Base-by-base conservation (phyloP, 2,113 vertebrate species). In the Eretmochelys imbricata region DNA sequence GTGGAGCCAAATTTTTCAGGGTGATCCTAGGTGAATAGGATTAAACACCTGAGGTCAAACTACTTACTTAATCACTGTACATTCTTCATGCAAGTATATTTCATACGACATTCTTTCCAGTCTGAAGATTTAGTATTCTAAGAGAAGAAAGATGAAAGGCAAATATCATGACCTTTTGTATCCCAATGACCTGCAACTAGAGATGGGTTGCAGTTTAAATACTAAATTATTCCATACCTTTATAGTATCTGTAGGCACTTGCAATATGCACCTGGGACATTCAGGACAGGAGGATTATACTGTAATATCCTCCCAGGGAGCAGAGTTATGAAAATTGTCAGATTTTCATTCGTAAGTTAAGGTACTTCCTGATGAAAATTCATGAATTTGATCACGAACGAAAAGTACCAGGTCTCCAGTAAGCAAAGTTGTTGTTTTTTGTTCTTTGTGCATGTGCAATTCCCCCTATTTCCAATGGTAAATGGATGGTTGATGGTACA, bases 11-110 rank as follows among this genome's bases (percentile, higher is more conserved):
- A 90, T 85, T 94, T 97, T 95, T 95, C 91, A 97, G 97, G 96
- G 93, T 96, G 96, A 96, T 95, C 85, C 75, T 96, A 93, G 91
- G 94, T 95, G 96, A 96, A 96, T 94, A 94, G 89, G 95, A 97
- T 97, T 96, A 97, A 97, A 97, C 76, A 97, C 95, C 91, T 92
- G 85, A 13, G 95, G 95, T 97, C 95, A 96, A 91, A 92, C 93
- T 96, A 95, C 93, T 94, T 95, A 94, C 94, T 96, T 96, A 97
- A 97, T 96, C 95, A 95, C 82, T 96, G 94, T 95, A 91, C 95
- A 97, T 97, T 97, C 94, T 95, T 96, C 84, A 82, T 90, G 88
- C 88, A 96, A 84, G 95, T 95, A 92, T 95, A 90, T 96, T 97
- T 97, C 90, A 93, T 92, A 69, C 59, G 46, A 92, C 79, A 90